Evolutionary conservation across 1,140 invertebrate species (phyloP).

Genomic region (Heterodera schachtii): DNA sequence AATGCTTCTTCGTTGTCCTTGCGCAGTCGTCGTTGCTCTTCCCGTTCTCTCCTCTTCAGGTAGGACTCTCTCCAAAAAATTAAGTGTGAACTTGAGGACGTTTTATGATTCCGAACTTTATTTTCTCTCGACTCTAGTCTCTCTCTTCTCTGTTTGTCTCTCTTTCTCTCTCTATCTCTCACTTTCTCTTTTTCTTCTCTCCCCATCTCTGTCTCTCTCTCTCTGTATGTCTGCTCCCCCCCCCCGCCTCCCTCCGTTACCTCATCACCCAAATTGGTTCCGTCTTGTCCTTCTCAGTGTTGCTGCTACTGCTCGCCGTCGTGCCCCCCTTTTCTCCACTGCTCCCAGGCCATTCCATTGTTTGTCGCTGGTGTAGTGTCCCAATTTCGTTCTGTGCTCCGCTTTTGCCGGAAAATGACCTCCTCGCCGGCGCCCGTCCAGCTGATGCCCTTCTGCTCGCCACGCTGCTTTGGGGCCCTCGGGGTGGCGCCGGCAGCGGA

Average conservation of each 20-base stretch:
- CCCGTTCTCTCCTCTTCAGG: slow-evolving; percentile 58
- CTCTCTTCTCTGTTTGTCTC: too few relatives aligned
- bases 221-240: not conserved
- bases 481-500: not conserved
- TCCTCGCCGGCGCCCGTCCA: not conserved
- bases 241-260: slow-evolving; percentile 19
- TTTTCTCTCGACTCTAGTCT: too few relatives aligned
- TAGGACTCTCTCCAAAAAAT: slow-evolving; percentile 56
- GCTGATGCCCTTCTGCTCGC: not conserved
- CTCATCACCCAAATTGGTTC: slow-evolving; percentile 63
- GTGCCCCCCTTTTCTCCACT: not conserved
- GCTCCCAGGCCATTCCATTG: not conserved
- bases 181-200: not conserved
- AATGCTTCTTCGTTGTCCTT: not conserved
- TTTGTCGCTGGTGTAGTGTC: not conserved
- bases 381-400: not conserved
- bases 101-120: not conserved
- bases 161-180: too few relatives aligned
- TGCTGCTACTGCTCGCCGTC: not conserved
- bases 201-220: not conserved
- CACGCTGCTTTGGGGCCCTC: not conserved
- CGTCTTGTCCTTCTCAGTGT: slow-evolving; percentile 7
- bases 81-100: too few relatives aligned
- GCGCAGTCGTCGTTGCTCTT: slow-evolving; percentile 45
- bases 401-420: not conserved